phyloP scores from a whole-genome alignment of 2,797 vertebrate species.

The Caiman crocodilus region DNA sequence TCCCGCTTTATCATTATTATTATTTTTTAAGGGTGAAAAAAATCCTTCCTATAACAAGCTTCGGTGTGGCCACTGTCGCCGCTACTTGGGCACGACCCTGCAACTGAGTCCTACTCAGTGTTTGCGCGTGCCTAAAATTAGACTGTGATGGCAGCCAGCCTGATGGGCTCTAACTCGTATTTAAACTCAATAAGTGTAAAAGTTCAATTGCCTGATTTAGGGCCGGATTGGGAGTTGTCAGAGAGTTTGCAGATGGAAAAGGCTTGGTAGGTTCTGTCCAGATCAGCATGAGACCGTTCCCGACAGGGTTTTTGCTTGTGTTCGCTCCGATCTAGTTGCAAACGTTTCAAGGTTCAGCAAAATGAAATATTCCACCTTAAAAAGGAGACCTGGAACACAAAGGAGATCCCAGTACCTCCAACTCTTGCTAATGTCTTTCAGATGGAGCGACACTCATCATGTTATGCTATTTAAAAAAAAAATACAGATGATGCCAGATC shows the following conservation, averaged over 20 bases:
- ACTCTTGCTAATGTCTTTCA: constrained; percentile 18
- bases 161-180: not conserved
- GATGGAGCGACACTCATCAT: not conserved
- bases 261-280: not conserved
- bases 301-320: not conserved
- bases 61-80: not conserved
- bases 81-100: not conserved
- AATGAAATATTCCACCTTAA: not conserved
- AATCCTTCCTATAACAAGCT: not conserved
- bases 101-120: not conserved
- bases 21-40: not conserved
- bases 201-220: not conserved
- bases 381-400: not conserved
- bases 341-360: not conserved
- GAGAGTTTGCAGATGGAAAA: not conserved
- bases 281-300: not conserved
- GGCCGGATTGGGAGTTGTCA: not conserved
- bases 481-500: constrained; percentile 17
- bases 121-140: not conserved
- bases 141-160: not conserved
- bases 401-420: too few relatives aligned
- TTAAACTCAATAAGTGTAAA: constrained; percentile 4
- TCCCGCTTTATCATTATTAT: not conserved
- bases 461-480: too few relatives aligned
- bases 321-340: not conserved